Percentiles rank a stretch among this genome's conserved stretches.
phyloP scores from a whole-genome alignment of 2,888 invertebrate genomes.

The Eupithecia dodoneata region DNA sequence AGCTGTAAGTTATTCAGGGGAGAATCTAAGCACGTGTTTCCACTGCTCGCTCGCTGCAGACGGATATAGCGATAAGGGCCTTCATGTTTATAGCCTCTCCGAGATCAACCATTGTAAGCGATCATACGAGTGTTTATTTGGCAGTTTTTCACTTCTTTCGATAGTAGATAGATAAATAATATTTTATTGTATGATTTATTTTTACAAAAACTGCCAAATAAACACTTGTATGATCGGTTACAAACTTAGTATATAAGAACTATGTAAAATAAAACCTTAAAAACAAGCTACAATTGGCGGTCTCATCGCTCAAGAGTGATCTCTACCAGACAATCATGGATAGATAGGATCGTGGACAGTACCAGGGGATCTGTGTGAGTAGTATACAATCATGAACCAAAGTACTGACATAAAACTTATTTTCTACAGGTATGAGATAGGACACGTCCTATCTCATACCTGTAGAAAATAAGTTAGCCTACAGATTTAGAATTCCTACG shows the following conservation, averaged over 20 bases:
- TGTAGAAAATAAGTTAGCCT: too few relatives aligned
- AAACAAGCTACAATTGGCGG: too few relatives aligned
- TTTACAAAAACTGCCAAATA: too few relatives aligned
- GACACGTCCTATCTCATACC: too few relatives aligned
- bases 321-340: too few relatives aligned
- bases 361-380: too few relatives aligned
- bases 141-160: background rate
- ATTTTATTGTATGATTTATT: too few relatives aligned
- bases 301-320: too few relatives aligned
- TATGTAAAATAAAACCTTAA: too few relatives aligned
- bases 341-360: too few relatives aligned
- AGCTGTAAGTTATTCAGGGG: constrained; percentile 50
- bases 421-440: background rate
- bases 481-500: background rate
- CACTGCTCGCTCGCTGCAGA: constrained; percentile 45
- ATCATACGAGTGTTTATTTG: background rate
- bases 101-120: background rate
- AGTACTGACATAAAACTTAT: background rate
- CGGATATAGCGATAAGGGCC: constrained; percentile 59
- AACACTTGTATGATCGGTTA: too few relatives aligned
- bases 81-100: constrained; percentile 53
- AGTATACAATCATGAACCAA: background rate
- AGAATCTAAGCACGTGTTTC: constrained; percentile 45
- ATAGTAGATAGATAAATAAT: background rate
- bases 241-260: too few relatives aligned